Evolutionary conservation across 2,797 vertebrate genomes (phyloP), one percentile per base, ranked within the genome.

Genomic region (Sarcoramphus papa): DNA sequence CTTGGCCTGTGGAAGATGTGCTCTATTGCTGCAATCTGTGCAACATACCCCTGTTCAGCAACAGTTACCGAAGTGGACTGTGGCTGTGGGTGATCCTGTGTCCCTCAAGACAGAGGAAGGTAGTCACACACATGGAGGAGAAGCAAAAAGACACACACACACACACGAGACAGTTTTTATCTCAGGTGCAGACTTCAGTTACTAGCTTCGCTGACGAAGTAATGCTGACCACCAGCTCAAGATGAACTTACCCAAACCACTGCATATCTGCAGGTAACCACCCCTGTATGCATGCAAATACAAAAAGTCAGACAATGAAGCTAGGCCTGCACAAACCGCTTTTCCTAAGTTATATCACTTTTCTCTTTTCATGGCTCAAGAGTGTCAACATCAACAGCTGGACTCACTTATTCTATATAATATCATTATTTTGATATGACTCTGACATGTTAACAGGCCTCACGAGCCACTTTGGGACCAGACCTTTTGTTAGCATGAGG

Each of bases 391-490:
- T 37, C 0, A 0, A 84, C 86, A 94, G 80, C 91, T 92, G 92
- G n/a, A 60, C 53, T 91, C 62, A 78, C 41, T 94, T 92, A 86
- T 18, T 84, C 57, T 57, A 35, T 22, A 48, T 68, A 78, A 78
- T 69, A 68, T 77, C 80, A 78, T 90, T 94, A 83, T 78, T 97
- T 92, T 86, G 69, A 57, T 92, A 83, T 64, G 83, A 45, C 37
- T 93, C 76, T 94, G 65, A 90, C n/a, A 50, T 57, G 53, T 91
- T 90, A 94, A 88, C 73, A 72, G 80, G 31, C 45, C 69, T 93
- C 69, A 57, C 7, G 3, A 93, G 45, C 45, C 69, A 56, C 80
- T 78, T n/a, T 64, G 88, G 37, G 62, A 91, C 24, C 31, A 92
- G 83, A 70, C 14, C 48, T 91, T 91, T 80, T 53, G 48, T 64